Evolutionary conservation across 2,888 invertebrate species (phyloP).

Genomic region (Pristionchus entomophagus): DNA sequence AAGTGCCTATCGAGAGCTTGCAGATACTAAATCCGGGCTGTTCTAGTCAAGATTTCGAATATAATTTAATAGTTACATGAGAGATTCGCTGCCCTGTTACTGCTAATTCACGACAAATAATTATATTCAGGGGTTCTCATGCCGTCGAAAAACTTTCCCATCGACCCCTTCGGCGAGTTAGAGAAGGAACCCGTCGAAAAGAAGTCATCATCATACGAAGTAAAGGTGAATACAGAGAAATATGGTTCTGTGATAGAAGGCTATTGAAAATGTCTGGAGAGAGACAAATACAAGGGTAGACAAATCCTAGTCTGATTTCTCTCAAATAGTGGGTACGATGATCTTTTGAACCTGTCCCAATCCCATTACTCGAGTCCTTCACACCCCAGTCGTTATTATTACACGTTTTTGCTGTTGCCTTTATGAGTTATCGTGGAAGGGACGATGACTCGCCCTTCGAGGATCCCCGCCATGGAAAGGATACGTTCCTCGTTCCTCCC

Average conservation of each 20-base stretch:
- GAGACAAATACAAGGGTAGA: too few relatives aligned
- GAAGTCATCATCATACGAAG: slow-evolving; percentile 4
- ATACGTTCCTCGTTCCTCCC: slow-evolving; percentile 3
- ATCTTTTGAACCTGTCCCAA: not conserved
- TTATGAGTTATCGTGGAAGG: slow-evolving; percentile 2
- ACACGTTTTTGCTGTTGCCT: not conserved
- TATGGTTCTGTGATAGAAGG: not conserved
- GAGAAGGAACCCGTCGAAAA: slow-evolving; percentile 11
- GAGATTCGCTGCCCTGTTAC: too few relatives aligned
- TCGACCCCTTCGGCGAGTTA: slow-evolving; percentile 16
- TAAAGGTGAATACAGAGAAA: not conserved
- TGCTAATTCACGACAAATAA: too few relatives aligned
- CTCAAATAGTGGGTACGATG: not conserved
- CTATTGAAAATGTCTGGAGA: not conserved
- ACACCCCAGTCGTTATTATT: slow-evolving; percentile 23
- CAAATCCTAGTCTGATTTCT: not conserved
- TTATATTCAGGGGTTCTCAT: not conserved
- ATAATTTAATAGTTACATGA: too few relatives aligned
- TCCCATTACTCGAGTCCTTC: slow-evolving; percentile 22
- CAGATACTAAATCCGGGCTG: too few relatives aligned
- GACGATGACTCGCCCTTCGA: not conserved
- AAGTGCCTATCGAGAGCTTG: too few relatives aligned
- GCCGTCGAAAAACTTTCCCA: not conserved
- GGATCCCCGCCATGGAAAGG: slow-evolving; percentile 8
- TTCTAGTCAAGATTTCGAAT: too few relatives aligned